A percentile compares a stretch with the other conserved stretches of the same genome.
These are phyloP conservation scores for Eurytoma californica DNA, from an alignment of 2,888 invertebrate species.

Conservation along the genomic window DNA sequence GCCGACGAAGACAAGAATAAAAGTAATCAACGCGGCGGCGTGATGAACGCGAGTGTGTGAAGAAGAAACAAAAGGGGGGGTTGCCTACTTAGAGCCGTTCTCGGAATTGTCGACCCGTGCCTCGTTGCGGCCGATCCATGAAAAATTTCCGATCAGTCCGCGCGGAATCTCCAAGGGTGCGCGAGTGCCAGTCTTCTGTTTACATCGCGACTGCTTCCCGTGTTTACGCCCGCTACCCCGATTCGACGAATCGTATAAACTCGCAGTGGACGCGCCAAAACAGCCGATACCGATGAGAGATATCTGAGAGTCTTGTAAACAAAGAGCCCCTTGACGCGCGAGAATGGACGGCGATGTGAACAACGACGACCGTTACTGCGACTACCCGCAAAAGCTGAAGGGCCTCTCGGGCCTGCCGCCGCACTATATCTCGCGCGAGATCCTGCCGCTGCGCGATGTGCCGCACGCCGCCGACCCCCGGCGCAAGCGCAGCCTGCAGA, in stretches of 20 bases:
- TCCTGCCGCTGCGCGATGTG: conserved; percentile 4
- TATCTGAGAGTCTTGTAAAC: not conserved
- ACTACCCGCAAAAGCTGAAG: not conserved
- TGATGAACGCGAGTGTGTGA: no score
- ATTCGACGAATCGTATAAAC: not conserved
- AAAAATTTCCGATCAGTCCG: no score
- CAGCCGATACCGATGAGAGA: not conserved
- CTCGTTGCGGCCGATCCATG: no score
- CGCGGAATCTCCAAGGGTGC: no score
- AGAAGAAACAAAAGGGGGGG: no score
- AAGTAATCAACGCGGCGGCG: no score
- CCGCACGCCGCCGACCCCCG: conserved; percentile 33
- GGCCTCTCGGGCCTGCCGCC: not conserved
- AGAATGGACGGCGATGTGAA: not conserved
- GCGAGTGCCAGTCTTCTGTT: not conserved
- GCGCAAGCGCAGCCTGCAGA: conserved; percentile 1
- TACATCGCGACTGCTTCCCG: not conserved
- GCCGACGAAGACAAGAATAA: no score
- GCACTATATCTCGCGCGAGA: not conserved
- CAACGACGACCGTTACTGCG: conserved; percentile 7
- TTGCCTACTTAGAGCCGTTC: no score
- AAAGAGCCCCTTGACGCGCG: not conserved
- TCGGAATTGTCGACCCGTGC: no score
- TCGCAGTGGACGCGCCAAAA: not conserved
- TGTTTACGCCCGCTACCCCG: not conserved